phyloP scores from a whole-genome alignment of 2,888 invertebrate species.

The Tenthredo distinguenda region DNA sequence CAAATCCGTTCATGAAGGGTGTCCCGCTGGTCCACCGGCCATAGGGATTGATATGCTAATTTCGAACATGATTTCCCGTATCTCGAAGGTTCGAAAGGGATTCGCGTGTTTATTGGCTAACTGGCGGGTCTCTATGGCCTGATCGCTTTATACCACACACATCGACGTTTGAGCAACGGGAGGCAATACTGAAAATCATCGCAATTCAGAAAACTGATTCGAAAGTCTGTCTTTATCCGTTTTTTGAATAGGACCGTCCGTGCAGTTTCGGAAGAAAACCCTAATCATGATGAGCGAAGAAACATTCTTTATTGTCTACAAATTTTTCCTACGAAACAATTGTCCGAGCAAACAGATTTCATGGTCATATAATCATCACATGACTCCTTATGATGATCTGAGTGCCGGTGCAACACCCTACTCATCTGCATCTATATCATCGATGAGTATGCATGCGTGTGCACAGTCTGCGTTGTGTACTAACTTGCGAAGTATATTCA shows the following conservation, averaged over 20 bases:
- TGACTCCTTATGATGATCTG: background rate
- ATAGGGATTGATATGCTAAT: too few species aligned
- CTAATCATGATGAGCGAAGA: background rate
- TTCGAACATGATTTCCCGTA: background rate
- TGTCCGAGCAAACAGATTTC: background rate
- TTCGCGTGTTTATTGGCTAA: background rate
- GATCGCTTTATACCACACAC: background rate
- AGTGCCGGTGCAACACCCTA: background rate
- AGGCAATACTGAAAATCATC: too few species aligned
- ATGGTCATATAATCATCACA: background rate
- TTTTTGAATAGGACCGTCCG: too few species aligned
- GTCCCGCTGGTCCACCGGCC: background rate
- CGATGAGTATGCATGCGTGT: background rate
- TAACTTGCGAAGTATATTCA: background rate
- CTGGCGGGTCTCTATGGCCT: background rate
- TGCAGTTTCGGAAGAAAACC: background rate
- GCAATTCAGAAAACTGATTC: too few species aligned
- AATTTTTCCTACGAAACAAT: background rate
- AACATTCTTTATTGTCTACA: background rate
- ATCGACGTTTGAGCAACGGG: background rate
- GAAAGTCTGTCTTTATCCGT: too few species aligned
- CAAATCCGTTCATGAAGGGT: background rate
- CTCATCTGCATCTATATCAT: too few species aligned
- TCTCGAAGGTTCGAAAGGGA: background rate
- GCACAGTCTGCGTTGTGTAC: background rate